phyloP scores from a whole-genome alignment of 2,113 vertebrate genomes.

The Speoplatyrhinus poulsoni region DNA sequence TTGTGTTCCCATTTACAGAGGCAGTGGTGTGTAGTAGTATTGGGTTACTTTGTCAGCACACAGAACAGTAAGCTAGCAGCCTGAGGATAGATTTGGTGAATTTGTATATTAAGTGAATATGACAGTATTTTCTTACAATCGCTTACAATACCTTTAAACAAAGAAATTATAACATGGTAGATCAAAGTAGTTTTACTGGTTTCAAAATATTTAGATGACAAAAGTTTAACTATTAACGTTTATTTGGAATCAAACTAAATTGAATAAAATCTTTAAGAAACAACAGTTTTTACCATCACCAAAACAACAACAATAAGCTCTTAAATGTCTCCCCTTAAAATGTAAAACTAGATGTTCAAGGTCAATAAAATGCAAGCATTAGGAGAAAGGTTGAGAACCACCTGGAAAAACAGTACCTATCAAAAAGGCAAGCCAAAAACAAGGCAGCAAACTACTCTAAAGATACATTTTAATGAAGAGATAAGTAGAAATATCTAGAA shows the following conservation, averaged over 20 bases:
- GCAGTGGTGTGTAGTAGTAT: too few relatives aligned
- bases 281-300: constrained; percentile 73
- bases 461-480: constrained; percentile 36
- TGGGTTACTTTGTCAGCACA: too few relatives aligned
- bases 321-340: constrained; percentile 72
- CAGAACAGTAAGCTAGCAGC: too few relatives aligned
- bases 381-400: constrained; percentile 33
- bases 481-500: constrained; percentile 50
- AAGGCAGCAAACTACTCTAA: constrained; percentile 46
- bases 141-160: too few relatives aligned
- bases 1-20: too few relatives aligned
- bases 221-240: constrained; percentile 35
- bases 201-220: too few relatives aligned
- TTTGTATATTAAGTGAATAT: too few relatives aligned
- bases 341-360: constrained; percentile 76
- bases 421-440: constrained; percentile 58
- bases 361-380: constrained; percentile 75
- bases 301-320: constrained; percentile 59
- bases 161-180: too few relatives aligned
- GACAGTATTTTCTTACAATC: too few relatives aligned
- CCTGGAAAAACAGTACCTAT: constrained; percentile 41
- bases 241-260: constrained; percentile 80
- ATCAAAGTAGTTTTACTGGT: too few relatives aligned
- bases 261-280: constrained; percentile 80
- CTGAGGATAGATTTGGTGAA: too few relatives aligned